Percentiles rank a stretch among this genome's conserved stretches.
Conservation (phyloP, 2,113 vertebrate genomes). For the Pomatorhinus ruficollis region DNA sequence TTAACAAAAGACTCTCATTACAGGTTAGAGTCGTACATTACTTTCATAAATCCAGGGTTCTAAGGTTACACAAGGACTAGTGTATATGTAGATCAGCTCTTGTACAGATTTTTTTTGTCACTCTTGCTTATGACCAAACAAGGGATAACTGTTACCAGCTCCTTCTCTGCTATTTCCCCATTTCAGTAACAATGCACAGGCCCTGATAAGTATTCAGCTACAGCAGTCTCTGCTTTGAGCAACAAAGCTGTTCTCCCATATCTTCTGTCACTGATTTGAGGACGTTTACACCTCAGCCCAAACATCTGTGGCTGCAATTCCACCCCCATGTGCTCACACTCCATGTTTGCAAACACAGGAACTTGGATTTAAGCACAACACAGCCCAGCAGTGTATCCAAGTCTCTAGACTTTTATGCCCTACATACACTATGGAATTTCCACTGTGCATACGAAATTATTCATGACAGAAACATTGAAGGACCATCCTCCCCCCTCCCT, state of each 20-base stretch:
- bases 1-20: background rate
- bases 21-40: background rate
- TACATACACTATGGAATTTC: constrained; percentile 55
- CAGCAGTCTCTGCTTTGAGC: background rate
- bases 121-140: background rate
- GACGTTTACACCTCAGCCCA: constrained; percentile 1
- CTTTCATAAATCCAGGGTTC: background rate
- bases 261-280: background rate
- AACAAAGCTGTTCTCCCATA: background rate
- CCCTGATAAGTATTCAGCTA: background rate
- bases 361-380: background rate
- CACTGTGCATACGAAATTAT: constrained; percentile 44
- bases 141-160: background rate
- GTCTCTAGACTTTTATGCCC: constrained; percentile 45
- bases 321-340: background rate
- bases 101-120: background rate
- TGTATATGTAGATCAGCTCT: background rate
- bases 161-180: background rate
- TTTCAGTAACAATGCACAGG: background rate
- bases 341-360: background rate
- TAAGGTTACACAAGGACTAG: background rate
- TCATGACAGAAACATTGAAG: constrained; percentile 20
- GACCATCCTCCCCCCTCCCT: background rate
- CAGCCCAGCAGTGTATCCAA: background rate
- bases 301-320: background rate